Evolutionary conservation across 2,888 invertebrate genomes (phyloP).

Genomic region (Trachelus stipa): DNA sequence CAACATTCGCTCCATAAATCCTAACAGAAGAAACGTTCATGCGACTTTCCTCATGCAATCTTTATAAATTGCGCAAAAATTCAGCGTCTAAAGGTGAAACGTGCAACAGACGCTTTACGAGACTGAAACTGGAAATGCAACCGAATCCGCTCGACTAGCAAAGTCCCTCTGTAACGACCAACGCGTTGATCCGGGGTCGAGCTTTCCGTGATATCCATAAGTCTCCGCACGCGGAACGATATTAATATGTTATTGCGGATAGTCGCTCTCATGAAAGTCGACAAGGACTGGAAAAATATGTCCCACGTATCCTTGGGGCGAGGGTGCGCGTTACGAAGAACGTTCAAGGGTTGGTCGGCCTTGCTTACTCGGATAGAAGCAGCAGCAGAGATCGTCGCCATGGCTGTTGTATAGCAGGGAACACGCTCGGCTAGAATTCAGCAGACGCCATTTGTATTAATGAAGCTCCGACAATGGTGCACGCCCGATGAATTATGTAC

Average conservation of each 20-base stretch:
- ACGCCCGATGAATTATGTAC: slow-evolving; percentile 67
- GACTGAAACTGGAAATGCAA: slow-evolving; percentile 48
- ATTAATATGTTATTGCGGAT: slow-evolving; percentile 67
- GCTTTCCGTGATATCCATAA: slow-evolving; percentile 51
- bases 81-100: slow-evolving; percentile 43
- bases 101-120: slow-evolving; percentile 61
- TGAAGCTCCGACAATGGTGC: slow-evolving; percentile 65
- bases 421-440: slow-evolving; percentile 58
- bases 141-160: slow-evolving; percentile 31
- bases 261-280: slow-evolving; percentile 67
- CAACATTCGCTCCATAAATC: neutral
- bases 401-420: slow-evolving; percentile 22
- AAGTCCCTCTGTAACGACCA: slow-evolving; percentile 36
- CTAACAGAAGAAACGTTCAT: neutral
- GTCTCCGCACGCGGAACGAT: slow-evolving; percentile 50
- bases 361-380: neutral
- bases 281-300: slow-evolving; percentile 65
- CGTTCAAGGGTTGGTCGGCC: neutral
- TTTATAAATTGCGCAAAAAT: slow-evolving; percentile 44
- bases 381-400: neutral
- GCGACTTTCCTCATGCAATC: slow-evolving; percentile 26
- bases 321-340: slow-evolving; percentile 20
- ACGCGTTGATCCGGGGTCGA: slow-evolving; percentile 55
- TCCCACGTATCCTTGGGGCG: slow-evolving; percentile 40
- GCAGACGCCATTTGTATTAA: slow-evolving; percentile 68